Evolutionary conservation across 2,888 invertebrate species (phyloP), one percentile per base, ranked within the genome.

Genomic region (Parelbella ahira): DNA sequence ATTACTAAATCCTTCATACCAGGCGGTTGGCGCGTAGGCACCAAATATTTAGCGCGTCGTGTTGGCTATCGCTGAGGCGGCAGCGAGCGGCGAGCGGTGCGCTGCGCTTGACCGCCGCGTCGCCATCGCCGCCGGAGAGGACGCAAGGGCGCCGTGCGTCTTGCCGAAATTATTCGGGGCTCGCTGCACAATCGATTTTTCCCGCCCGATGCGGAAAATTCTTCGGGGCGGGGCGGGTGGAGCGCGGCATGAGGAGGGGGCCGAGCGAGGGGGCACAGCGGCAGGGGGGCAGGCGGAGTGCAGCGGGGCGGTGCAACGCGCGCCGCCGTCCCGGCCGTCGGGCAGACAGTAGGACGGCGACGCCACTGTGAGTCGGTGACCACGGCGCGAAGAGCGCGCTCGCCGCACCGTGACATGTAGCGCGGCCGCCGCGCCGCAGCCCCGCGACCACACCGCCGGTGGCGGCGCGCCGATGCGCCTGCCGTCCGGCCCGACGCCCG

Each of bases 181-280:
- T 78, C 81, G 83, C 80, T 83, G 84, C 86, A 86, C 83, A 87
- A 88, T 88, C 88, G 88, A 88, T 88, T 87, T 86, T 87, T 87
- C 86, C 86, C 80, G 78, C 84, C 86, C 86, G 86, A 84, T 84
- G 86, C 86, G 88, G 56, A 86, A 87, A 88, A 87, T 84, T 82
- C 71, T 78, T 80, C 82, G 80, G 82, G 84, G 84, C 83, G 83
- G 83, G 74, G 80, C 79, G 78, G 83, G 77, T 67, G 74, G 61
- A 60, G 72, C 56, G 65, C 67, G 67, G 67, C 60, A 67, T 59
- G 66, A 61, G 69, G 63, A 67, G 68, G 68, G 63, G 67, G 67
- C 69, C 57, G 58, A 57, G 61, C 53, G 52, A 63, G 63, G 70
- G 67, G 72, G 70, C 62, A 65, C 63, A 59, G 68, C 62, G 68